Conservation (phyloP, 2,888 invertebrate species). For the Tenthredo amoena region DNA sequence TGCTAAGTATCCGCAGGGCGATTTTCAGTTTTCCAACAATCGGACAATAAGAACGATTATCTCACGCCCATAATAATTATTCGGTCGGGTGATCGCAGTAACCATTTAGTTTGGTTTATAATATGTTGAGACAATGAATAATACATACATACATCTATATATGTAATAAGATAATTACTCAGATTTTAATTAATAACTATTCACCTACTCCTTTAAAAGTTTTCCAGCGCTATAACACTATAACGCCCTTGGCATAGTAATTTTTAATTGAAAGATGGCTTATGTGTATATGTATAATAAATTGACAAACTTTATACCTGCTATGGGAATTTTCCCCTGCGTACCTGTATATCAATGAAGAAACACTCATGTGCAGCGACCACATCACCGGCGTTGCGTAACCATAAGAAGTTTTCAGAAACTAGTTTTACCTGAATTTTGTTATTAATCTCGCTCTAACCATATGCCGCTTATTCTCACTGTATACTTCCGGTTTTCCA, state of each 20-base stretch:
- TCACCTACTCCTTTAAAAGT: background rate
- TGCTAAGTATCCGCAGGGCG: background rate
- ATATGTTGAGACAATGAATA: conserved; percentile 11
- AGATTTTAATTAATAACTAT: conserved; percentile 35
- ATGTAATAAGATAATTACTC: background rate
- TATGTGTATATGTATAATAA: background rate
- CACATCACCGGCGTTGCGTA: conserved; percentile 51
- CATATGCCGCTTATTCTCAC: background rate
- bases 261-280: conserved; percentile 41
- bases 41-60: conserved; percentile 42
- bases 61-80: conserved; percentile 51
- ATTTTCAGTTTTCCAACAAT: conserved; percentile 50
- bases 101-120: background rate
- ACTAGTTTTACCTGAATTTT: conserved; percentile 34
- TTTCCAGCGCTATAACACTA: conserved; percentile 8
- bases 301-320: conserved; percentile 34
- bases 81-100: background rate
- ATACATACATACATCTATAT: background rate
- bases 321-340: conserved; percentile 33
- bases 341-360: conserved; percentile 27
- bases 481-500: conserved; percentile 20
- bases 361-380: conserved; percentile 45
- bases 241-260: conserved; percentile 48
- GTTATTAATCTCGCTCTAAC: conserved; percentile 17
- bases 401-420: conserved; percentile 1